These are phyloP conservation scores for Naja naja DNA, from an alignment of 2,113 vertebrate species.

Conservation along the genomic window DNA sequence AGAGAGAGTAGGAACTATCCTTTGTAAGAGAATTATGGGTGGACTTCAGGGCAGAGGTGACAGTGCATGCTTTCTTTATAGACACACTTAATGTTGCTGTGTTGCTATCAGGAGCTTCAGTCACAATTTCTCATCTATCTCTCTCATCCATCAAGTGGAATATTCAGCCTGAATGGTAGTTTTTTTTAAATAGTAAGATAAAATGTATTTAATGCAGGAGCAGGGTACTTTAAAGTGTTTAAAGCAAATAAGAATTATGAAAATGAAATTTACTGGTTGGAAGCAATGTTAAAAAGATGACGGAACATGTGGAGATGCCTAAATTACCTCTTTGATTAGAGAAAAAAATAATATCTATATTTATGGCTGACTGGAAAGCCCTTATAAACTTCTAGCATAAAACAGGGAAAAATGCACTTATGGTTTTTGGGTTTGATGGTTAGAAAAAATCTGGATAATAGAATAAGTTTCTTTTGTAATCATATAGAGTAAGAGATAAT, in stretches of 20 bases:
- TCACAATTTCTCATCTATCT: background rate
- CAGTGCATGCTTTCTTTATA: background rate
- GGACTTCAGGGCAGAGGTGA: background rate
- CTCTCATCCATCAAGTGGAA: background rate
- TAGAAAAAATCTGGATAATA: background rate
- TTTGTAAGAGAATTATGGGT: background rate
- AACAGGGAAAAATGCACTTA: background rate
- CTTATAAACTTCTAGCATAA: background rate
- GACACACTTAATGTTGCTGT: background rate
- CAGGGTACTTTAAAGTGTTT: background rate
- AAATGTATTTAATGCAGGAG: conserved; percentile 6
- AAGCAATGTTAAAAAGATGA: background rate
- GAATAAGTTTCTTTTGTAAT: background rate
- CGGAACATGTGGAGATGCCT: background rate
- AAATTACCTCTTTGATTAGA: background rate
- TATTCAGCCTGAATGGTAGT: background rate
- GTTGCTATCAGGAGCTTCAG: background rate
- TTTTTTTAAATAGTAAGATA: background rate
- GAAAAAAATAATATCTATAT: background rate
- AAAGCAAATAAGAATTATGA: background rate
- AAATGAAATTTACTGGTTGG: background rate
- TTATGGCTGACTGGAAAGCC: background rate
- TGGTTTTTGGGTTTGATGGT: background rate
- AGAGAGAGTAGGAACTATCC: background rate
- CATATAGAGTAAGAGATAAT: background rate